Evolutionary conservation across 1,140 invertebrate genomes (phyloP), one percentile per base, ranked within the genome.

Genomic region (Ceratosolen solmsi): DNA sequence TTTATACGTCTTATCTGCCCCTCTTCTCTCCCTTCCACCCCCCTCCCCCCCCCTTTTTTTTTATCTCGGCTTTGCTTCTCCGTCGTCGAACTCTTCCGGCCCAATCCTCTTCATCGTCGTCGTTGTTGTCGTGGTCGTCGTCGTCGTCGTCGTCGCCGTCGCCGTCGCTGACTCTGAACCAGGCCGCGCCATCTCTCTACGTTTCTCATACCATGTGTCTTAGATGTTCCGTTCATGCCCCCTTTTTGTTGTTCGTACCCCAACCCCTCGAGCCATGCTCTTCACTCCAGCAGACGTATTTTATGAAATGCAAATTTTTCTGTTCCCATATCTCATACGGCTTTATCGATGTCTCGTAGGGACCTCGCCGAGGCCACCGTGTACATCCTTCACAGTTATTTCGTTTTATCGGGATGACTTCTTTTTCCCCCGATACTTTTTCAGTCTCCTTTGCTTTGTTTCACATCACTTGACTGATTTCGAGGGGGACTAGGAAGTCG

Each of bases 281-380:
- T 70, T 79, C 70, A 70, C 74, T 74, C 33, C 73, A 76, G 58
- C 80, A 79, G 86, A 85, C 86, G 87, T 84, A 87, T 84, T 86
- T 87, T 85, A 85, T 86, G 79, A 85, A 85, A 87, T 84, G 86
- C 84, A 86, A 88, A 87, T 86, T 85, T 86, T 80, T 79, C 75
- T 80, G 46, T 25, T 41, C 33, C 79, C 79, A 75, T 81, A 81
- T 79, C 58, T 79, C 79, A 70, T 75, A 41, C 72, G 49, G 56
- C 60, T 81, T 75, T 81, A 81, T 81, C 79, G 56, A 75, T 74
- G 58, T 81, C 33, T 74, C 65, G 75, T 74, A 60, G 83, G 76
- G 81, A 49, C 73, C 63, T 38, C 49, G 41, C 20, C 25, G 8
- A 54, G 46, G 27, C 25, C 51, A 58, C 58, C 36, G 20, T 56